A percentile compares a stretch with the other conserved stretches of the same genome.
These are phyloP conservation scores for Phrynocephalus forsythii DNA, from an alignment of 2,797 vertebrate genomes.

Conservation along the genomic window DNA sequence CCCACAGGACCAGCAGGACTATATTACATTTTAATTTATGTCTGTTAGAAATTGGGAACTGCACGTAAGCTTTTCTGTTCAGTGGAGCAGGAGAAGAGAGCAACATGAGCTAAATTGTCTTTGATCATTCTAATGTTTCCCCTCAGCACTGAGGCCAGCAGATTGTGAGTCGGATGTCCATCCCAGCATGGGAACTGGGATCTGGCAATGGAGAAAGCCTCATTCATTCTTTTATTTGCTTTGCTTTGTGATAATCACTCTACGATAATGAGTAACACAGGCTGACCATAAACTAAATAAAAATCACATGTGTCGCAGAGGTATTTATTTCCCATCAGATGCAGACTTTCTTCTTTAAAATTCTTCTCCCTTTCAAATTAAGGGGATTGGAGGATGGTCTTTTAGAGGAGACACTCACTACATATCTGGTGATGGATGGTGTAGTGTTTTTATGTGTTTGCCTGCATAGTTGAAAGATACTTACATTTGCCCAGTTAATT, in stretches of 20 bases:
- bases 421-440: too few relatives aligned
- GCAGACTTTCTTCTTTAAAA: not conserved
- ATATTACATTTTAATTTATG: not conserved
- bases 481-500: not conserved
- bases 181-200: conserved; percentile 21
- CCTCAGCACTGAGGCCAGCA: not conserved
- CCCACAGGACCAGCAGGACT: accelerated
- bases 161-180: conserved; percentile 14
- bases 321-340: not conserved
- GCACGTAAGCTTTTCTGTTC: not conserved
- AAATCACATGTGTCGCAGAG: not conserved
- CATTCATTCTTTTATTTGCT: conserved; percentile 28
- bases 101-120: not conserved
- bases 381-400: not conserved
- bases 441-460: too few relatives aligned
- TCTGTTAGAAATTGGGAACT: not conserved
- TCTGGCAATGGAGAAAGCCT: not conserved
- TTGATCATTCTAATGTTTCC: not conserved
- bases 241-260: not conserved
- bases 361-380: not conserved
- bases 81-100: not conserved
- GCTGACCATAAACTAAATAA: not conserved
- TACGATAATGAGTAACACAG: conserved; percentile 24
- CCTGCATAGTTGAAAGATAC: too few relatives aligned
- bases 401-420: not conserved